A percentile compares a stretch with the other conserved stretches of the same genome.
Conservation (phyloP, 2,797 vertebrate species). For the Ctenopoma kingsleyae region DNA sequence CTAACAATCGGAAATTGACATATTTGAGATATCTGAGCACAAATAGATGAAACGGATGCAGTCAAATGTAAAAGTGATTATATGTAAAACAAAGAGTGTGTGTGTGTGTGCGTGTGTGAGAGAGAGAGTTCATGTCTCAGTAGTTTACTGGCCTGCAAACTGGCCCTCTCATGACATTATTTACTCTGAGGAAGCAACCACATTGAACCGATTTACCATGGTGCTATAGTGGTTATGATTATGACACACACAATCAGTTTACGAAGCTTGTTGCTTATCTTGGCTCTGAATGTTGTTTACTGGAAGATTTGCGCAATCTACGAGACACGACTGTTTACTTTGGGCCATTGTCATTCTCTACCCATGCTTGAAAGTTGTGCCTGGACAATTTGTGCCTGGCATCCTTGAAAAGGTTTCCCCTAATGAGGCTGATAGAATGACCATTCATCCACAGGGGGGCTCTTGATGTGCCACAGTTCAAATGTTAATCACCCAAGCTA, state of each 20-base stretch:
- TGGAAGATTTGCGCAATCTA: constrained; percentile 59
- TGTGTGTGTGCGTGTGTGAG: background rate
- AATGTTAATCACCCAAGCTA: constrained; percentile 85
- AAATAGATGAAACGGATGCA: constrained; percentile 9
- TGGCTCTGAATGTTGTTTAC: constrained; percentile 71
- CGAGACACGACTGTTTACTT: constrained; percentile 68
- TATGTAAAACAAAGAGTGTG: background rate
- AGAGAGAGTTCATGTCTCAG: background rate
- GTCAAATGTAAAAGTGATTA: background rate
- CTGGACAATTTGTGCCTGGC: constrained; percentile 79
- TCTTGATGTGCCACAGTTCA: constrained; percentile 83
- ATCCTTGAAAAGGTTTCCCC: constrained; percentile 76
- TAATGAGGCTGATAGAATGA: constrained; percentile 83
- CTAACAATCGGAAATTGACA: background rate
- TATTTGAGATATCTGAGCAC: background rate
- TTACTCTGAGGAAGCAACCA: constrained; percentile 47
- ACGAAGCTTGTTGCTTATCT: constrained; percentile 71
- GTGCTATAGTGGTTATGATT: constrained; percentile 67
- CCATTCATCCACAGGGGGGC: constrained; percentile 81
- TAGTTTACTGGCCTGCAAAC: constrained; percentile 13
- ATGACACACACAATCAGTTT: constrained; percentile 70
- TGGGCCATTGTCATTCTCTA: constrained; percentile 74
- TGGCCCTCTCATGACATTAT: constrained; percentile 34
- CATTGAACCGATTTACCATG: constrained; percentile 47
- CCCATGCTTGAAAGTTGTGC: constrained; percentile 75